Base-by-base conservation (phyloP, 2,888 invertebrate species). In the Epicampocera succincta region DNA sequence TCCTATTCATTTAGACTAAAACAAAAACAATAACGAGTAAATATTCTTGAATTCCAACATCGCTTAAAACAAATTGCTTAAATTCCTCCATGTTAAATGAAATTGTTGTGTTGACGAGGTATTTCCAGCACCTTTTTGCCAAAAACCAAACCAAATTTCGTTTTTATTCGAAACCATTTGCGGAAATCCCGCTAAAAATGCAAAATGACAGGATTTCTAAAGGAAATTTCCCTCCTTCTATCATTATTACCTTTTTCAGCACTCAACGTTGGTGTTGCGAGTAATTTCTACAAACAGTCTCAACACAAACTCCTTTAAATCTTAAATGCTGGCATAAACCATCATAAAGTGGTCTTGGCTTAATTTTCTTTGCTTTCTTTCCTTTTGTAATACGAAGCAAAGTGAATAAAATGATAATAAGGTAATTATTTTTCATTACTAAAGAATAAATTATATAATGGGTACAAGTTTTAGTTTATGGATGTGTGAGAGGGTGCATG, bases 381-480 rank as follows among this genome's bases (percentile, higher is more conserved):
- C 9, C 42, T 58, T 33, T 19, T 42, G 42, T 42, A 25, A 48
- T 13, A 17, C 0, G n/a, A 1, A 38, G 48, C 46, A 40, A 71
- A 58, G n/a, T 46, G 33, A 46, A 46, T 19, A 46, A 69, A 69
- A 58, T 46, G 21, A 58, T 56, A 48, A 71, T 46, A 48, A 71
- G 60, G 58, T 40, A 60, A 58, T 71, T 58, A 48, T 48, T 38
- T 63, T 48, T 58, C 21, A 58, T 58, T 25, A 71, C 4, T 17
- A 68, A 44, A 44, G 2, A 50, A 72, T 48, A 15, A 21, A 19
- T 25, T 13, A n/a, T 52, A 52, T 15, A 48, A 40, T 50, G 60
- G 6, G 42, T 17, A 6, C 12, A 11, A 48, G 17, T 58, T 46
- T 50, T 50, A 19, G 58, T 61, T 4, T 15, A 40, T 6, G 33